Base-by-base conservation (phyloP, 2,888 invertebrate species). In the Hetaerina titia region DNA sequence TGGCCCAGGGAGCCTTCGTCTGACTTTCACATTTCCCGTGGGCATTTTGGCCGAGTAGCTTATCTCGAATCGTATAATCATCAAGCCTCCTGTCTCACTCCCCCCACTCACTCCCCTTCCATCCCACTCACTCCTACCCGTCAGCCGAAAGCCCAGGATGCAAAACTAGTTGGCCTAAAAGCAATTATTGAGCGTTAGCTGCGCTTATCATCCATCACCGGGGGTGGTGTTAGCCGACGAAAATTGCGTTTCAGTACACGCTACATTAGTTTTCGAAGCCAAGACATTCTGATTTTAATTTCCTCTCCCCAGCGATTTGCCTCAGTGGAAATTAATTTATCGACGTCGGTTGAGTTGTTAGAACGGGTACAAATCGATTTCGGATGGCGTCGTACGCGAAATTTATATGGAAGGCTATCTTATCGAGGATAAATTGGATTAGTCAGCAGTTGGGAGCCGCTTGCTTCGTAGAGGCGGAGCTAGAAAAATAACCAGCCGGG, bases 201-300 rank as follows among this genome's bases (percentile, higher is more conserved):
- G 81, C 15, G 25, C 81, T 81, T 81, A 81, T 81, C 81, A 81
- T 81, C 81, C 25, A 81, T 81, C 81, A 81, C 81, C 25, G 22
- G 31, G 81, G 31, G 81, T 81, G 31, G 31, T 31, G 81, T 31
- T 81, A 81, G 81, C 31, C 31, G 22, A 81, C 81, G 81, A 81
- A 81, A 81, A 81, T 81, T 81, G 81, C 81, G 25, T 81, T 81
- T 31, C 81, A 81, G 81, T 81, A 31, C 81, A 81, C 31, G 81
- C 25, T 31, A 81, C 81, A 81, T 81, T 81, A 81, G 81, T 81
- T 81, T 81, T 81, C 81, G 81, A 81, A 81, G 81, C 31, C 81
- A 81, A 81, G 81, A 31, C 81, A 81, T 19, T 13, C 81, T 31
- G 81, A 81, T 81, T 81, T 81, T 81, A 31, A 81, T 81, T 31